These are phyloP conservation scores for Drosophila sp. DNA, from an alignment of 1,140 invertebrate genomes.

Conservation along the genomic window DNA sequence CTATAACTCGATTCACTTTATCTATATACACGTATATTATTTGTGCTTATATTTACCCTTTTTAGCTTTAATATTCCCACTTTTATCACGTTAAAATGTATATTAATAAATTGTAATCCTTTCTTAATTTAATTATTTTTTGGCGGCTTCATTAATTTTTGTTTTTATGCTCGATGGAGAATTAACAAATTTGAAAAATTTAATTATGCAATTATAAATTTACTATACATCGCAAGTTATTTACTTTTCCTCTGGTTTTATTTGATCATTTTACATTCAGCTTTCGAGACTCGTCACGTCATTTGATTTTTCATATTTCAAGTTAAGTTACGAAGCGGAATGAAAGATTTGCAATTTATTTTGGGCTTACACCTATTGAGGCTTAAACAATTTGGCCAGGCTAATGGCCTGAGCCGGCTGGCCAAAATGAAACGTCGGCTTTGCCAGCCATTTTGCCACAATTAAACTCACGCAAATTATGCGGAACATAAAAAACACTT, in stretches of 20 bases:
- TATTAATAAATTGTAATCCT: too few species aligned
- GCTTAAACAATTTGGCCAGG: conserved; percentile 11
- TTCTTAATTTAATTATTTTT: background rate
- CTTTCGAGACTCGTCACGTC: too few species aligned
- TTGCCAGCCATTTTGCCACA: conserved; percentile 51
- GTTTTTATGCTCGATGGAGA: conserved; percentile 2
- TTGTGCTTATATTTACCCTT: too few species aligned
- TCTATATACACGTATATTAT: background rate
- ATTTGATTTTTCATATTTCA: conserved; percentile 9
- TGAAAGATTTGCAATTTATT: background rate
- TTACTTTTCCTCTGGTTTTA: background rate
- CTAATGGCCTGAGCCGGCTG: conserved; percentile 53
- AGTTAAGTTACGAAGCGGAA: background rate
- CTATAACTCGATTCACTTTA: background rate
- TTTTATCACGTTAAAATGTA: background rate
- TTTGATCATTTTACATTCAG: background rate
- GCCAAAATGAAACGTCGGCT: conserved; percentile 20
- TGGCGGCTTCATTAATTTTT: background rate
- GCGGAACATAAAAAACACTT: conserved; percentile 55
- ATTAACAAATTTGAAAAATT: conserved; percentile 17
- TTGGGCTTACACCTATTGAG: background rate
- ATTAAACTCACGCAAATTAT: conserved; percentile 77
- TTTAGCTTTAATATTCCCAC: background rate
- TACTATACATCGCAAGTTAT: background rate
- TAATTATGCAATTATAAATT: conserved; percentile 18